Conservation (phyloP, 2,888 invertebrate species). For the Orchesellides sinensis region DNA sequence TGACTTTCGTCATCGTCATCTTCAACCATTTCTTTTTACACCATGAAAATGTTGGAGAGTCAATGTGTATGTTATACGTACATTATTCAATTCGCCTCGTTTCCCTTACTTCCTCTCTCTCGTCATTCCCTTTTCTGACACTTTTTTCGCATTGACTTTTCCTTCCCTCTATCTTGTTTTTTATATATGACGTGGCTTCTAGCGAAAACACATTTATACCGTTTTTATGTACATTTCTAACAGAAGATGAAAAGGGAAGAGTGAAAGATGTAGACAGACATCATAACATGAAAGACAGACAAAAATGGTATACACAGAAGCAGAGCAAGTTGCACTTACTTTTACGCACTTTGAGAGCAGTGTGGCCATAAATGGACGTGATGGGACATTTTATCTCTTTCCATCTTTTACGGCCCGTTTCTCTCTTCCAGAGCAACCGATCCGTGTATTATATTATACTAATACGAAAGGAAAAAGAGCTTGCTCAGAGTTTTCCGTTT, state of each 20-base stretch:
- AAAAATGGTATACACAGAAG: neutral
- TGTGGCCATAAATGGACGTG: slow-evolving; percentile 55
- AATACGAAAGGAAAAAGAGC: no score
- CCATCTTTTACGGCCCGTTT: slow-evolving; percentile 44
- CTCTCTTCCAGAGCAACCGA: slow-evolving; percentile 1
- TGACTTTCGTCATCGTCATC: neutral
- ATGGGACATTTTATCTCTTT: slow-evolving; percentile 57
- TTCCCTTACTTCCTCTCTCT: slow-evolving; percentile 9
- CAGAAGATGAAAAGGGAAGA: slow-evolving; percentile 32
- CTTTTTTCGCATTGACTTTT: neutral
- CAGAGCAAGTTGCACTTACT: neutral
- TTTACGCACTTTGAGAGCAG: slow-evolving; percentile 49
- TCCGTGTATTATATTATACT: no score
- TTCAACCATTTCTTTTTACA: neutral
- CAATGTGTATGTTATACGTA: neutral
- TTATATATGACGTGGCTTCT: neutral
- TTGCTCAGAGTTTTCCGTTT: slow-evolving; percentile 2
- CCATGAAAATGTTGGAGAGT: slow-evolving; percentile 14
- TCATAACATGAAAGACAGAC: neutral
- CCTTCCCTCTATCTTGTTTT: neutral
- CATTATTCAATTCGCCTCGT: slow-evolving; percentile 20
- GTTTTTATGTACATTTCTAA: neutral
- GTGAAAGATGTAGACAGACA: no score
- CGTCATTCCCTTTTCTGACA: slow-evolving; percentile 24
- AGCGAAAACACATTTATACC: slow-evolving; percentile 31